phyloP scores from a whole-genome alignment of 2,888 invertebrate species.

The Microctonus aethiopoides region DNA sequence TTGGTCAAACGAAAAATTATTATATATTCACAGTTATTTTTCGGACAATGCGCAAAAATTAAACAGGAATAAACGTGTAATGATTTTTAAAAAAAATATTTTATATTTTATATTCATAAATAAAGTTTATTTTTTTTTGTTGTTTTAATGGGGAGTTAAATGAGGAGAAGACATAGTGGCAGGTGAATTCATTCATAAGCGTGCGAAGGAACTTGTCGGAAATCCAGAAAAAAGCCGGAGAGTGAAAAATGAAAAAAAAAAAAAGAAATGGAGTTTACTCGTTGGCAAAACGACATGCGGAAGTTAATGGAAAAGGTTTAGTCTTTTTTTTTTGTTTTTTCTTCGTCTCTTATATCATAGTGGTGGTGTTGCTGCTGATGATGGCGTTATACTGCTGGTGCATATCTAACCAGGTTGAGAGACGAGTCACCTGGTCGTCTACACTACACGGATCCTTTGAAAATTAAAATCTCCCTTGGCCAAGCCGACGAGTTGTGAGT shows the following conservation, averaged over 20 bases:
- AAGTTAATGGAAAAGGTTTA: neutral
- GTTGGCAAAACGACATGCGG: neutral
- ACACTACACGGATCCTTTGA: slow-evolving; percentile 30
- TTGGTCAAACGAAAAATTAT: slow-evolving; percentile 11
- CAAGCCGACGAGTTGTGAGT: slow-evolving; percentile 25
- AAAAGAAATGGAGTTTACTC: neutral
- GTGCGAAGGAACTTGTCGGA: neutral
- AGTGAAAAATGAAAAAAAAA: neutral
- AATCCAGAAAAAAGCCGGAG: neutral
- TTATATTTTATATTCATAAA: no score
- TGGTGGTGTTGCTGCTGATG: neutral
- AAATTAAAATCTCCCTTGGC: slow-evolving; percentile 30
- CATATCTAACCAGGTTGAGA: neutral
- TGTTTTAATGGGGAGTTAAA: neutral
- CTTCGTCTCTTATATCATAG: neutral
- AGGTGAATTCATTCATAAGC: neutral
- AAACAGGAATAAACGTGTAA: no score
- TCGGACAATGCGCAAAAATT: no score
- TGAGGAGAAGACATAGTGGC: no score
- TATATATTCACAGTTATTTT: neutral
- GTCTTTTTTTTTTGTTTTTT: neutral
- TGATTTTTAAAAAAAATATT: slow-evolving; percentile 9
- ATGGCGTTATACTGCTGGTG: no score
- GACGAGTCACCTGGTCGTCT: slow-evolving; percentile 26
- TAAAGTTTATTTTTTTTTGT: neutral